phyloP scores from a whole-genome alignment of 2,797 vertebrate species.

The Chrysocyon brachyurus region DNA sequence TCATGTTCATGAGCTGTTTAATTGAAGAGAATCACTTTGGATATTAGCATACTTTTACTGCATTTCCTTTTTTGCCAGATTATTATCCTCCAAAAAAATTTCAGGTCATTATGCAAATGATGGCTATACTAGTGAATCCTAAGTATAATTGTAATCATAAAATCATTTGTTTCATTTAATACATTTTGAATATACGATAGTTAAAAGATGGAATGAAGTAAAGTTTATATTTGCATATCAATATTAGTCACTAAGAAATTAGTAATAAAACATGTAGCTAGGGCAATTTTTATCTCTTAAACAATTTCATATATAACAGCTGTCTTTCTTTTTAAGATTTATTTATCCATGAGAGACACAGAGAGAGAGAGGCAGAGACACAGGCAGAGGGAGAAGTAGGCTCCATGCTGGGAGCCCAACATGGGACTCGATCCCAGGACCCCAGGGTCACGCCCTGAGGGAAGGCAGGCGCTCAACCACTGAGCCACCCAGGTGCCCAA shows the following conservation, averaged over 20 bases:
- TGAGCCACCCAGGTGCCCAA: too few relatives aligned
- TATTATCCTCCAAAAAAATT: not conserved
- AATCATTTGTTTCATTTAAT: not conserved
- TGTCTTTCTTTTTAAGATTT: not conserved
- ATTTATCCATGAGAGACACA: too few relatives aligned
- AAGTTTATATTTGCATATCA: not conserved
- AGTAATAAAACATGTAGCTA: not conserved
- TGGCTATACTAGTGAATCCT: not conserved
- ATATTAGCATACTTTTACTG: not conserved
- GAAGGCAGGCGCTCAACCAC: too few relatives aligned
- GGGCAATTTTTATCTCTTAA: slow-evolving; percentile 30
- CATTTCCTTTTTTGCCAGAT: not conserved
- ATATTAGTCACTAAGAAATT: slow-evolving; percentile 7
- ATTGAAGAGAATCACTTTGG: not conserved
- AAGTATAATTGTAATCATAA: slow-evolving; percentile 21
- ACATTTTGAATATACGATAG: not conserved
- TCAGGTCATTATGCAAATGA: not conserved
- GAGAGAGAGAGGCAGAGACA: too few relatives aligned
- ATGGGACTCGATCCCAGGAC: too few relatives aligned
- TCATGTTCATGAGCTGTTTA: not conserved
- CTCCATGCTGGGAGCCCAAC: too few relatives aligned
- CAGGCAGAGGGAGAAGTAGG: too few relatives aligned
- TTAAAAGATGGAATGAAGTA: not conserved
- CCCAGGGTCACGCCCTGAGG: too few relatives aligned
- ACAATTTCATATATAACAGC: not conserved